phyloP scores from a whole-genome alignment of 2,888 invertebrate genomes.

The Trichacis sp. region DNA sequence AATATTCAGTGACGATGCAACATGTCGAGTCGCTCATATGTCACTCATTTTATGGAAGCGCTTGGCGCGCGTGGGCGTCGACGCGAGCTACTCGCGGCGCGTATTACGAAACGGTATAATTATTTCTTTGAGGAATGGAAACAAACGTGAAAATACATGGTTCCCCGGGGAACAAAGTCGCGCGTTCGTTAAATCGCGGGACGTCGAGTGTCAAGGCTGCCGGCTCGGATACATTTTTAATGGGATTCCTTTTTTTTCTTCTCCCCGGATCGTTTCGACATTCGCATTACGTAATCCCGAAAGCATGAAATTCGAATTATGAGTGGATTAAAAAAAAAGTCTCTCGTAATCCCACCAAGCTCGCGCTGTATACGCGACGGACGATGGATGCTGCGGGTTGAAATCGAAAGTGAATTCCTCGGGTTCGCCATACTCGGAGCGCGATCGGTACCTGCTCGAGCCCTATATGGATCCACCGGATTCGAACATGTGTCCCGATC shows the following conservation, averaged over 20 bases:
- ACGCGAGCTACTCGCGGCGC: constrained; percentile 27
- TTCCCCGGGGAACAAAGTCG: too few relatives aligned
- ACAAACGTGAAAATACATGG: constrained; percentile 11
- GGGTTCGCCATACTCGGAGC: constrained; percentile 57
- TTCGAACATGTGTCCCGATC: constrained; percentile 51
- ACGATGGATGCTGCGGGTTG: constrained; percentile 46
- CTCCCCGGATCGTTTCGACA: too few relatives aligned
- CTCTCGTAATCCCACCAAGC: not conserved
- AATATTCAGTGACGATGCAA: constrained; percentile 38
- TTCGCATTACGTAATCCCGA: not conserved
- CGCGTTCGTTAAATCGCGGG: too few relatives aligned
- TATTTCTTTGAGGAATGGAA: constrained; percentile 28
- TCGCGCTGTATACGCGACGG: constrained; percentile 29
- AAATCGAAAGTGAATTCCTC: constrained; percentile 64
- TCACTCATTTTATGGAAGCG: constrained; percentile 35
- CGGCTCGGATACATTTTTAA: too few relatives aligned
- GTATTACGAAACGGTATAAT: constrained; percentile 37
- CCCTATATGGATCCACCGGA: constrained; percentile 56
- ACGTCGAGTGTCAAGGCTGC: too few relatives aligned
- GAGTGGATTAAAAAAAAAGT: not conserved
- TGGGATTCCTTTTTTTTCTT: too few relatives aligned
- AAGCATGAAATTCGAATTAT: constrained; percentile 1
- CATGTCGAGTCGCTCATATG: constrained; percentile 31
- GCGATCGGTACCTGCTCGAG: constrained; percentile 46
- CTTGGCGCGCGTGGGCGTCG: constrained; percentile 35